Evolutionary conservation across 2,888 invertebrate species (phyloP), one percentile per base, ranked within the genome.

Genomic region (Eueremaeus valkanovi): DNA sequence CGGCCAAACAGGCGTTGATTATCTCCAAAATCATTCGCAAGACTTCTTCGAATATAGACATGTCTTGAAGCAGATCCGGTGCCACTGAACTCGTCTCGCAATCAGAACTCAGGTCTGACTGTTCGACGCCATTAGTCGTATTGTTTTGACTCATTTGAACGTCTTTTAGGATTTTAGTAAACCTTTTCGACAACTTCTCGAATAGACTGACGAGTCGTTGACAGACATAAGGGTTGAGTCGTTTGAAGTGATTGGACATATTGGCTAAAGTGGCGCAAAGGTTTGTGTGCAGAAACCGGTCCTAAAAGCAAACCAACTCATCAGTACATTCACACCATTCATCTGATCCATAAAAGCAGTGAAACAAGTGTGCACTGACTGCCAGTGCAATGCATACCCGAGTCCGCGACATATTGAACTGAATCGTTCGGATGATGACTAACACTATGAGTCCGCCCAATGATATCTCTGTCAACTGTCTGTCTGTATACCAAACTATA

Each of bases 271-370:
- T 97, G 1, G 99, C 99, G 78, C 99, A 86, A 83, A 98, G 98
- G 85, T 99, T 99, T 3, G 97, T 98, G 83, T 99, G 99, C 24
- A 99, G 87, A 84, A 99, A 99, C 84, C 96, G 95, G 83, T 97
- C 97, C 88, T 88, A 80, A 51, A 42, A 73, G n/a, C 16, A 45
- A 18, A 3, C 16, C 45, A 45, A 45, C 6, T 11, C 45, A 45
- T 45, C 16, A 45, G 18, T 45, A n/a, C n/a, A n/a, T n/a, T n/a
- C n/a, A n/a, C n/a, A n/a, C n/a, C n/a, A n/a, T n/a, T n/a, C n/a
- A n/a, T n/a, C n/a, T n/a, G n/a, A n/a, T n/a, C n/a, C n/a, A 21
- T 70, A 66, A 49, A 16, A 42, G 68, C 55, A 68, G 66, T 45
- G n/a, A 58, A 11, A 73, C 18, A 51, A 51, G 13, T 31, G 24